Conservation (phyloP, 2,888 invertebrate species). For the Zygogramma bicolorata region DNA sequence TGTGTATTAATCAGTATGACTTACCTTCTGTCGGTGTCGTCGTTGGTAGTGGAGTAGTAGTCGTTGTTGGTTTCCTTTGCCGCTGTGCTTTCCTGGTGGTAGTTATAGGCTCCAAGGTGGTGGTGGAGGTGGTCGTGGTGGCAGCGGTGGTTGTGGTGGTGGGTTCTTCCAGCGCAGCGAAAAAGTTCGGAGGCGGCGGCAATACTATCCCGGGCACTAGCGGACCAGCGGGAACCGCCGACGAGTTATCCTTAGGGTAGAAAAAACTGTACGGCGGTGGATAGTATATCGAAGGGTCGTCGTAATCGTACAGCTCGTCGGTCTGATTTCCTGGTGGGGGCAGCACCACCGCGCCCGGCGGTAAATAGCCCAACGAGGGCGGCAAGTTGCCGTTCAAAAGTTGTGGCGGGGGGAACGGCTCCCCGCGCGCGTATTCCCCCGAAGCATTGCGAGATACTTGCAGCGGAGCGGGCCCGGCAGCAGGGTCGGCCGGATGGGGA, state of each 20-base stretch:
- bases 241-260: slow-evolving; percentile 80
- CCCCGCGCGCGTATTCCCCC: slow-evolving; percentile 63
- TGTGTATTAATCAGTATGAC: no score
- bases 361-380: slow-evolving; percentile 69
- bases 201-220: slow-evolving; percentile 89
- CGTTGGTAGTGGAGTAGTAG: slow-evolving; percentile 61
- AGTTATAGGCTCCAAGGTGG: slow-evolving; percentile 33
- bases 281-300: slow-evolving; percentile 92
- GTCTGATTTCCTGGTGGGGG: slow-evolving; percentile 68
- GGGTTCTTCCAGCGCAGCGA: slow-evolving; percentile 75
- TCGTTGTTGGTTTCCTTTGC: slow-evolving; percentile 44
- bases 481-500: slow-evolving; percentile 76
- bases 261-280: slow-evolving; percentile 92
- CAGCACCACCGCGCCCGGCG: slow-evolving; percentile 74
- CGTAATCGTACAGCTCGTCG: slow-evolving; percentile 83
- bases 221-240: slow-evolving; percentile 72
- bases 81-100: slow-evolving; percentile 38
- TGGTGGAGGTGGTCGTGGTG: no score
- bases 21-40: slow-evolving; percentile 61
- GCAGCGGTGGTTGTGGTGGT: no score
- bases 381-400: slow-evolving; percentile 63
- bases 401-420: slow-evolving; percentile 72
- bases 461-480: slow-evolving; percentile 76
- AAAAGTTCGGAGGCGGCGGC: slow-evolving; percentile 90
- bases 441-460: slow-evolving; percentile 73